Percentiles rank a stretch among this genome's conserved stretches.
Evolutionary conservation across 1,140 invertebrate genomes (phyloP).

Genomic region (Drosophila ficusphila): DNA sequence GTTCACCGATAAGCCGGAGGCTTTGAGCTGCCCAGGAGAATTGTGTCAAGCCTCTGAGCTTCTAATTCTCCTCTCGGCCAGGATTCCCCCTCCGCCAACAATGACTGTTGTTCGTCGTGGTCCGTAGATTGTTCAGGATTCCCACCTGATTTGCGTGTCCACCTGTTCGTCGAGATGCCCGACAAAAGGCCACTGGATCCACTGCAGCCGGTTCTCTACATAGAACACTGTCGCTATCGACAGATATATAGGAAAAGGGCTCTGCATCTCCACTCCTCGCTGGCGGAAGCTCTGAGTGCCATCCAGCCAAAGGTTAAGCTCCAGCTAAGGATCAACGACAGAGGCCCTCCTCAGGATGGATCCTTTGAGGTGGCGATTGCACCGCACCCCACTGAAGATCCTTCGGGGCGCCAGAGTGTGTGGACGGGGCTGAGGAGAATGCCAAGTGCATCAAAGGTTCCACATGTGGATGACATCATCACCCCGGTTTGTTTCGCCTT

Average conservation of each 20-base stretch:
- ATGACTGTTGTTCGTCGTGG: slow-evolving; percentile 8
- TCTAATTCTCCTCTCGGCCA: neutral
- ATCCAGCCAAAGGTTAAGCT: slow-evolving; percentile 46
- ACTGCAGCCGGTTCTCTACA: slow-evolving; percentile 65
- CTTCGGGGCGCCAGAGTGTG: slow-evolving; percentile 17
- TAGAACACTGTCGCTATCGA: slow-evolving; percentile 57
- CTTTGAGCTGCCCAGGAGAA: slow-evolving; percentile 26
- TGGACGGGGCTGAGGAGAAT: slow-evolving; percentile 68
- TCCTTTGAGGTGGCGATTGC: slow-evolving; percentile 65
- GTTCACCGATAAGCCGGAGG: slow-evolving; percentile 19
- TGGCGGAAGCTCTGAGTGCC: slow-evolving; percentile 41
- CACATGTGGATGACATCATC: slow-evolving; percentile 60
- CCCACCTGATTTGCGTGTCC: neutral
- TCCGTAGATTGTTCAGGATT: slow-evolving; percentile 1
- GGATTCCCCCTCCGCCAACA: neutral
- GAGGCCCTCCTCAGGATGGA: slow-evolving; percentile 37
- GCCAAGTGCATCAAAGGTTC: slow-evolving; percentile 63
- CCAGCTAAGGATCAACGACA: slow-evolving; percentile 61
- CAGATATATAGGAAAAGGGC: slow-evolving; percentile 38
- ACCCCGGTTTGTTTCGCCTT: slow-evolving; percentile 37
- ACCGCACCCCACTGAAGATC: slow-evolving; percentile 19
- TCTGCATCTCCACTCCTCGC: slow-evolving; percentile 35
- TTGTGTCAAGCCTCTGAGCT: slow-evolving; percentile 28
- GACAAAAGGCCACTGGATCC: slow-evolving; percentile 34
- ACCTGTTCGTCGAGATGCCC: slow-evolving; percentile 17